Evolutionary conservation across 64 coral and sea anemone species (phyloP), one percentile per base, ranked within the genome.

Genomic region (Pocillopora damicornis): DNA sequence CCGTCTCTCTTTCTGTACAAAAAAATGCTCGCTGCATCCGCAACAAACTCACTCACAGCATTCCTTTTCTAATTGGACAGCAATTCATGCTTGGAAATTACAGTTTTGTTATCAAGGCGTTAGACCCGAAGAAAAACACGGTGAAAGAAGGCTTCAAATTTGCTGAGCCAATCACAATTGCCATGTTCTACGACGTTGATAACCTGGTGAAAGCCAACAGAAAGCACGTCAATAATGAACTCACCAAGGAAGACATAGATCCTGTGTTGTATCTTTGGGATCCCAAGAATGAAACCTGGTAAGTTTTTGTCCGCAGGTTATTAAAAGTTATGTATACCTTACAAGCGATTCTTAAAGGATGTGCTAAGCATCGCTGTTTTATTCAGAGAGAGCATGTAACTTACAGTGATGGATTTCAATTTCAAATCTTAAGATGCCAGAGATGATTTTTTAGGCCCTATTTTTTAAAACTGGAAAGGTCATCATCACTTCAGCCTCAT

Each of bases 11-110:
- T 51, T 51, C 42, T 51, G 13, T 76, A 2, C 22, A 56, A 18
- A 15, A 37, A 5, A 10, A 6, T 36, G 13, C 13, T 17, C 11
- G 61, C 61, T 15, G 11, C 13, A 63, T 13, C 12, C 1, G 22
- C 67, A 13, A 35, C 20, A 34, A 42, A 9, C 36, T 13, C 2
- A 17, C 12, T 37, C 13, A 25, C 2, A 86, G 2, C 1, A 0
- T 51, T 51, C 42, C 42, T 37, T 37, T 38, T 76, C 9, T 73
- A 68, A 37, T n/a, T 17, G 30, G 37, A 71, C 77, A 98, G 95
- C 92, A 98, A 91, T 98, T 98, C 77, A 94, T 94, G 92, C 87
- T 98, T 9, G 95, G 95, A 9, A 92, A 98, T 87, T 98, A 98
- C 71, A 94, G 95, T 75, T 98, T 98, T 34, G 75, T 87, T 16